Base-by-base conservation (phyloP, 2,797 vertebrate genomes). In the Girardinus metallicus region DNA sequence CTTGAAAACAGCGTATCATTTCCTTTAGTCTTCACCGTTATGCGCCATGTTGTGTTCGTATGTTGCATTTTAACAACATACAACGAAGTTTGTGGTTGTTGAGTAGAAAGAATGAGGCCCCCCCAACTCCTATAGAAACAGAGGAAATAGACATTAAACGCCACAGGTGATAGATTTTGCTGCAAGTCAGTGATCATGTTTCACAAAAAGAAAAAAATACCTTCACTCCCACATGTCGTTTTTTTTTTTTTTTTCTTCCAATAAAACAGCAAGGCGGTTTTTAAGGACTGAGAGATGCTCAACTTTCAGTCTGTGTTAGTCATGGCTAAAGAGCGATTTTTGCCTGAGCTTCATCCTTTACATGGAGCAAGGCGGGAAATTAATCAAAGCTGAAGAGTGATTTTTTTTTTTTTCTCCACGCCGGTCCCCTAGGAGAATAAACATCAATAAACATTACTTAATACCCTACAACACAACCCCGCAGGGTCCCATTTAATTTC, bases 381-480 rank as follows among this genome's bases (percentile, higher is more conserved):
- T 95, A 95, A 96, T 95, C 93, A 94, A 94, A 95, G 91, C 93
- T 93, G 94, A 95, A 92, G 91, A 94, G 93, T 93, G 91, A 91
- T 94, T 94, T 95, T 94, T 89, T 41, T 26, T 26, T 53, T 51
- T 34, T 85, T 87, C 86, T 87, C 76, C 85, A 82, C 74, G 73
- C 87, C 18, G 89, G 89, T 93, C 93, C 94, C 64, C 94, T 93
- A 62, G 55, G 95, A 95, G 94, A 95, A 95, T 94, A 95, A 95
- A 95, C 94, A 95, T 95, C 95, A 95, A 94, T 96, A 95, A 95
- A 94, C 92, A 95, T 95, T 95, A 95, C 93, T 95, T 95, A 96
- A 95, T 94, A 94, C 91, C 93, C 93, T 89, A 93, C 89, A 94
- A 95, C 94, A 94, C 91, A 93, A 90, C 88, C 93, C 95, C 90